Percentiles rank a stretch among this genome's conserved stretches.
Evolutionary conservation across 2,888 invertebrate species (phyloP).

Genomic region (Meghimatium bilineatum): DNA sequence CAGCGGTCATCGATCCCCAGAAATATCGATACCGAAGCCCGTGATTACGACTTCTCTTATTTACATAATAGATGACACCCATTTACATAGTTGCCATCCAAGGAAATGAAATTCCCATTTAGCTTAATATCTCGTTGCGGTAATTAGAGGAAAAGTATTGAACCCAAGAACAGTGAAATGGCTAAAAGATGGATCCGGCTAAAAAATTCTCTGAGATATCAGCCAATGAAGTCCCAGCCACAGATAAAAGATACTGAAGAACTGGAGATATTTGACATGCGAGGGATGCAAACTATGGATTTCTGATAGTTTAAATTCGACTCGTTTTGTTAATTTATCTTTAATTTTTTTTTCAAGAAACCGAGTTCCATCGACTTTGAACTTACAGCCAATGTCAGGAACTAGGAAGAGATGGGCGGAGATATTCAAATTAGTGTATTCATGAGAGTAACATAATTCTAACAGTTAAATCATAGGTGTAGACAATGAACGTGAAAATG

Average conservation of each 20-base stretch:
- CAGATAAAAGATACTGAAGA: background rate
- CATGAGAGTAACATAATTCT: background rate
- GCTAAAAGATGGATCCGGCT: constrained; percentile 10
- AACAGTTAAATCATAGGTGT: background rate
- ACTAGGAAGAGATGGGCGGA: background rate
- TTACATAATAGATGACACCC: constrained; percentile 22
- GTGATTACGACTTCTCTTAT: constrained; percentile 16
- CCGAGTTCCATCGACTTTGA: background rate
- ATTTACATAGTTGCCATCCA: constrained; percentile 22
- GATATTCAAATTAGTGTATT: constrained; percentile 20
- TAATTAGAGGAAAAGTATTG: constrained; percentile 33
- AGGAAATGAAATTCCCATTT: constrained; percentile 30
- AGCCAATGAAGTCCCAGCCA: background rate
- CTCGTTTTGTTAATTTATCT: constrained; percentile 4
- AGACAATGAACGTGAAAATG: background rate
- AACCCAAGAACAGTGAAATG: background rate
- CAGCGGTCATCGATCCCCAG: background rate
- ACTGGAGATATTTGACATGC: constrained; percentile 13
- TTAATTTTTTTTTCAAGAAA: constrained; percentile 20
- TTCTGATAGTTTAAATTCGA: constrained; percentile 17
- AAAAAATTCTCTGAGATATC: background rate
- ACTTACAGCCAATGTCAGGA: background rate
- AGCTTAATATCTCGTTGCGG: constrained; percentile 21
- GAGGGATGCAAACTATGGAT: background rate
- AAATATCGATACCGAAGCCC: background rate